phyloP scores from a whole-genome alignment of 2,888 invertebrate species.

The Mesoligia furuncula region DNA sequence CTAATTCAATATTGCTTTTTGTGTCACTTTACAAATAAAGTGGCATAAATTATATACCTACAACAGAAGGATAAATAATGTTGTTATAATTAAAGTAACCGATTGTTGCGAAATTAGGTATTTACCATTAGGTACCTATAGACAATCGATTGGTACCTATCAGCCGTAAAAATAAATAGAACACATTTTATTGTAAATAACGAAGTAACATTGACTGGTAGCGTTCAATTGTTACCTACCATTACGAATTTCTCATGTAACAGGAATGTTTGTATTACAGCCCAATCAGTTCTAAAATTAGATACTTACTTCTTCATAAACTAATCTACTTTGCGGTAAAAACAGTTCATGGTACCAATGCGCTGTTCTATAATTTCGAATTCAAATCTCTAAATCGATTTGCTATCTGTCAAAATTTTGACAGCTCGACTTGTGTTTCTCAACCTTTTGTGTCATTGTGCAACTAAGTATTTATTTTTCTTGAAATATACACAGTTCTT shows the following conservation, averaged over 20 bases:
- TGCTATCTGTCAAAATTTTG: conserved; percentile 56
- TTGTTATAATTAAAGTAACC: conserved; percentile 4
- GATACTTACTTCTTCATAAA: conserved; percentile 34
- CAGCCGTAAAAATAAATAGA: conserved; percentile 45
- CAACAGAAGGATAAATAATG: conserved; percentile 23
- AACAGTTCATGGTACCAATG: conserved; percentile 14
- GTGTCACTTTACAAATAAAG: neutral
- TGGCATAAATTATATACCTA: neutral
- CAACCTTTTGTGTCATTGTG: conserved; percentile 49
- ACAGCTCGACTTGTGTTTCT: conserved; percentile 43
- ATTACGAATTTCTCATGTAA: conserved; percentile 44
- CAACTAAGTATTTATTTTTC: conserved; percentile 20
- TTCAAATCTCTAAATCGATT: conserved; percentile 34
- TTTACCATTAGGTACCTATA: conserved; percentile 3
- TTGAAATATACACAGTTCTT: conserved; percentile 27
- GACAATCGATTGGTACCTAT: conserved; percentile 10
- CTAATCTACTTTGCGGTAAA: conserved; percentile 42
- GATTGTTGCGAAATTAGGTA: conserved; percentile 14
- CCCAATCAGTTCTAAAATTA: conserved; percentile 63
- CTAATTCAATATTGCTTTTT: neutral
- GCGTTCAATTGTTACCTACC: conserved; percentile 39
- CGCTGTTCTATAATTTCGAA: conserved; percentile 6
- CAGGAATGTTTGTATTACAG: conserved; percentile 53
- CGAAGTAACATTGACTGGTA: conserved; percentile 7
- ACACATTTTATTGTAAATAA: conserved; percentile 34